These are phyloP conservation scores for Drosophila pachea DNA, from an alignment of 1,140 invertebrate genomes.

Conservation along the genomic window DNA sequence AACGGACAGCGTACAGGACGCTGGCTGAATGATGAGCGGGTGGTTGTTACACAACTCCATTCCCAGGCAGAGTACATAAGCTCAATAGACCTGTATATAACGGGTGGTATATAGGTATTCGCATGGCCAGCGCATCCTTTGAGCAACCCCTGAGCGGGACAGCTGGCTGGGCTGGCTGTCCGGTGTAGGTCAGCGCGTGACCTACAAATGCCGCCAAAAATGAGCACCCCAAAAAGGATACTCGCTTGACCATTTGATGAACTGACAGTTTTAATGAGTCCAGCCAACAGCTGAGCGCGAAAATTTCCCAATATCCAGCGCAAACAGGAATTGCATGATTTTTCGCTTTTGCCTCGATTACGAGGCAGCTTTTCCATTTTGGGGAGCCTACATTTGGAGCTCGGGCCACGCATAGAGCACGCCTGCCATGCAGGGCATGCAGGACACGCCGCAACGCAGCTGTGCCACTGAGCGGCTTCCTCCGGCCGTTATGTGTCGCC, in stretches of 20 bases:
- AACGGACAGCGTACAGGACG: not conserved
- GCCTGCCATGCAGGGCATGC: constrained; percentile 6
- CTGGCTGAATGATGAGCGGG: constrained; percentile 18
- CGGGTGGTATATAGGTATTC: constrained; percentile 15
- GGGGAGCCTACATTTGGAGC: constrained; percentile 4
- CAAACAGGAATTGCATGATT: constrained; percentile 46
- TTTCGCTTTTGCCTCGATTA: constrained; percentile 24
- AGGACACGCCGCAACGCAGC: constrained; percentile 48
- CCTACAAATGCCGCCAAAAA: constrained; percentile 68
- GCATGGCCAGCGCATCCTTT: constrained; percentile 61
- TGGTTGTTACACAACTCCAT: constrained; percentile 34
- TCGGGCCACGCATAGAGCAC: constrained; percentile 20
- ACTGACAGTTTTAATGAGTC: constrained; percentile 36
- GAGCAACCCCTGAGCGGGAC: constrained; percentile 51
- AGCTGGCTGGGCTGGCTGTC: constrained; percentile 52
- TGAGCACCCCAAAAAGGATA: constrained; percentile 38
- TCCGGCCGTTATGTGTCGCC: constrained; percentile 49
- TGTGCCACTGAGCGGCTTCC: constrained; percentile 39
- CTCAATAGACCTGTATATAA: not conserved
- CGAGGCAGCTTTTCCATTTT: constrained; percentile 15
- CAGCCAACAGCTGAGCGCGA: constrained; percentile 3
- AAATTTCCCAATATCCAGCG: constrained; percentile 21
- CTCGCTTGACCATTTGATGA: constrained; percentile 33
- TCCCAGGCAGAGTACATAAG: constrained; percentile 12
- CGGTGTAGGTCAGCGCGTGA: constrained; percentile 47